These are phyloP conservation scores for Percina caprodes DNA, from an alignment of 2,113 vertebrate genomes.

Conservation along the genomic window DNA sequence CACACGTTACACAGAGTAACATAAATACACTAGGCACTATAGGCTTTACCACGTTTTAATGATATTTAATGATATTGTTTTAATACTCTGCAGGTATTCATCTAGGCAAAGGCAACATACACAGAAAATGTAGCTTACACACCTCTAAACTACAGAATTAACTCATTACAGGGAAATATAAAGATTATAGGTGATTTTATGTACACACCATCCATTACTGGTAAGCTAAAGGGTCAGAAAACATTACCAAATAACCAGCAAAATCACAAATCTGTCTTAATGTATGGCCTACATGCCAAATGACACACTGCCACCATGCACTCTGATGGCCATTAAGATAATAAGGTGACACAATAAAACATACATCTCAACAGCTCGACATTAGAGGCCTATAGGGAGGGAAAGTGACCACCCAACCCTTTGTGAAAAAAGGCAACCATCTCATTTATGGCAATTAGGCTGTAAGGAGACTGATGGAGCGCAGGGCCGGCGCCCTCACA, in stretches of 20 bases:
- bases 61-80: slow-evolving; percentile 6
- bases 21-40: neutral
- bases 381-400: slow-evolving; percentile 48
- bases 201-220: slow-evolving; percentile 16
- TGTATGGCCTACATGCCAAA: slow-evolving; percentile 23
- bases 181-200: slow-evolving; percentile 18
- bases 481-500: slow-evolving; percentile 47
- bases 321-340: slow-evolving; percentile 58
- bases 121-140: neutral
- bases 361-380: slow-evolving; percentile 48
- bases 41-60: neutral
- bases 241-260: slow-evolving; percentile 7
- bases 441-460: slow-evolving; percentile 74
- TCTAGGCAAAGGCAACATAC: slow-evolving; percentile 7
- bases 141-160: neutral
- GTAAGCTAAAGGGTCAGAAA: slow-evolving; percentile 2
- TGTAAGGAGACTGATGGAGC: slow-evolving; percentile 55
- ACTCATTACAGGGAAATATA: neutral
- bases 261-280: slow-evolving; percentile 36
- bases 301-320: slow-evolving; percentile 41
- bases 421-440: slow-evolving; percentile 47
- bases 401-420: slow-evolving; percentile 55
- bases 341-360: slow-evolving; percentile 58
- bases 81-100: neutral
- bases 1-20: slow-evolving; percentile 8